Base-by-base conservation (phyloP, 2,797 vertebrate species). In the Melanotaenia trifasciata region DNA sequence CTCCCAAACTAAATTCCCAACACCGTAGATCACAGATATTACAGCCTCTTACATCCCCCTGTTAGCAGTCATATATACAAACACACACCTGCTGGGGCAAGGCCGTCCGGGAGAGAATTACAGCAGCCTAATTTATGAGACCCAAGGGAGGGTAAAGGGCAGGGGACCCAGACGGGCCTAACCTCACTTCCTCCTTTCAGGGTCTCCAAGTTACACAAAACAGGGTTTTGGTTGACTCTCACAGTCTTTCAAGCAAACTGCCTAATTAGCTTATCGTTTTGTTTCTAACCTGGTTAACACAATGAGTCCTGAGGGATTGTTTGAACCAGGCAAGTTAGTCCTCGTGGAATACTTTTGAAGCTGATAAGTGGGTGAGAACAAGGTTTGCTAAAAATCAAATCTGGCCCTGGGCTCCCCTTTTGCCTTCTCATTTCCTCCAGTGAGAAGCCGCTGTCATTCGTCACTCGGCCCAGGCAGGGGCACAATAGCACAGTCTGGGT, bases 51-150 rank as follows among this genome's bases (percentile, higher is more conserved):
- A 92, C 90, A 93, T 89, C 91, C 89, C 50, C 80, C 86, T 85
- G 90, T 89, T 92, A 88, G 70, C 65, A 28, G 75, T 91, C 86
- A 81, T 93, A 87, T 95, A 95, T 95, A 95, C 94, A 95, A 95
- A 95, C 93, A 94, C 94, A 94, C 95, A 95, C 95, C 94, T 95
- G 95, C 93, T 87, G 79, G 89, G 83, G 76, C 90, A 93, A 94
- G 90, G 93, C 90, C 76, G 89, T 91, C 93, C 87, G 85, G 80
- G 76, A 89, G 92, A 92, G 91, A 93, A 94, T 92, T 94, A 93
- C 93, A 94, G 88, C 92, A 74, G 86, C 84, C 89, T 95, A 92
- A 95, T 95, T 95, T 94, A 95, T 91, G 91, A 85, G 79, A 89
- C 94, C 92, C 94, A 61, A 62, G 92, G 92, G 94, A 93, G 90